Conservation (phyloP, 2,888 invertebrate genomes). For the Listrodromus nycthemerus region DNA sequence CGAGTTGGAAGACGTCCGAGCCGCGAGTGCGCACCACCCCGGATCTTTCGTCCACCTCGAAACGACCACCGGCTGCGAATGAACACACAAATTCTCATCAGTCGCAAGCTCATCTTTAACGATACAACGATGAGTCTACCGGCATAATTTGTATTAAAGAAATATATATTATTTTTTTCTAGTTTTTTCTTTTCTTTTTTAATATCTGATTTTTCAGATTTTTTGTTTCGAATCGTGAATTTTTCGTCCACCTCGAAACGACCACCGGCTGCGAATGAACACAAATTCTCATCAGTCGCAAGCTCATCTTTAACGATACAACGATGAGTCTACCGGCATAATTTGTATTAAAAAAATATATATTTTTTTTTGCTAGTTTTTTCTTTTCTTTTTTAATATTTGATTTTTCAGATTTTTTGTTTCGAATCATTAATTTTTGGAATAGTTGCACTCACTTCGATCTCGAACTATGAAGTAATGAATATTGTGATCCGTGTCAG, state of each 20-base stretch:
- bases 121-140: background rate
- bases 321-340: background rate
- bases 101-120: background rate
- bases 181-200: too few relatives aligned
- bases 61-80: constrained; percentile 87
- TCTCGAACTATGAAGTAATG: constrained; percentile 98
- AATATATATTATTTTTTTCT: too few relatives aligned
- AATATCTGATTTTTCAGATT: too few relatives aligned
- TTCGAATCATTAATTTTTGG: too few relatives aligned
- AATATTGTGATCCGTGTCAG: constrained; percentile 98
- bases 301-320: background rate
- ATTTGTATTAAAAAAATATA: background rate
- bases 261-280: constrained; percentile 86
- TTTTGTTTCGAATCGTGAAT: constrained; percentile 83
- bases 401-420: too few relatives aligned
- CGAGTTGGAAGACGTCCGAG: constrained; percentile 95
- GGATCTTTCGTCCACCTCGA: constrained; percentile 95
- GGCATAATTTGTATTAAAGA: background rate
- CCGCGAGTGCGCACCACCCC: constrained; percentile 97
- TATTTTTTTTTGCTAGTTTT: too few relatives aligned
- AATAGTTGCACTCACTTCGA: constrained; percentile 86
- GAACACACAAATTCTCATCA: constrained; percentile 22
- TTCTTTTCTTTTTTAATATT: too few relatives aligned
- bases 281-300: background rate
- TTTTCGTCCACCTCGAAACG: constrained; percentile 95